A percentile compares a stretch with the other conserved stretches of the same genome.
Conservation (phyloP, 1,140 invertebrate genomes). For the Drosophila truncata region DNA sequence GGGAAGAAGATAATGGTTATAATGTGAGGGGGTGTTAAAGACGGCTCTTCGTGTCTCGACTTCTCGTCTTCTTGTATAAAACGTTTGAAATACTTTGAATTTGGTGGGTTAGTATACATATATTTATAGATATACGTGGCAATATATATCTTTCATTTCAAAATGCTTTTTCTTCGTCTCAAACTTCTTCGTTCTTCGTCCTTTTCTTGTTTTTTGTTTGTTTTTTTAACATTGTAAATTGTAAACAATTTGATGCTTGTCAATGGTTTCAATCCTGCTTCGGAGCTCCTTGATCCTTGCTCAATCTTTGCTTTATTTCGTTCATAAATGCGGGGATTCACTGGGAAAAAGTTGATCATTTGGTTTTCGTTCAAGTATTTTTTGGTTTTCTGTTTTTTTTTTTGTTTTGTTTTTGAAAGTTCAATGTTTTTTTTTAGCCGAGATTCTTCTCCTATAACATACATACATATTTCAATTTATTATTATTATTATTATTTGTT, state of each 20-base stretch:
- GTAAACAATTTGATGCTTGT: conserved; percentile 63
- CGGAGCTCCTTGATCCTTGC: conserved; percentile 4
- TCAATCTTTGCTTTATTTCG: conserved; percentile 12
- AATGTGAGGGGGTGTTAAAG: conserved; percentile 7
- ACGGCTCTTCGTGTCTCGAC: conserved; percentile 19
- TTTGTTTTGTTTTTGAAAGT: conserved; percentile 4
- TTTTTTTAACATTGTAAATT: conserved; percentile 71
- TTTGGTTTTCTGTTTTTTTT: conserved; percentile 7
- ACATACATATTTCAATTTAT: conserved; percentile 64
- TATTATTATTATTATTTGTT: conserved; percentile 58
- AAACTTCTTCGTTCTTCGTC: neutral
- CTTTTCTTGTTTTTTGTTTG: conserved; percentile 23
- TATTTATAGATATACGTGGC: conserved; percentile 82
- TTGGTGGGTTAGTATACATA: conserved; percentile 84
- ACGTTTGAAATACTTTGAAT: conserved; percentile 84
- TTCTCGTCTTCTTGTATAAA: conserved; percentile 59
- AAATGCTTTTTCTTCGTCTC: conserved; percentile 48
- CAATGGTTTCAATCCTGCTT: conserved; percentile 30
- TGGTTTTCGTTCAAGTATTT: conserved; percentile 29
- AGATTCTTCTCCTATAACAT: conserved; percentile 62
- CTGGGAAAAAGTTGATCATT: conserved; percentile 38
- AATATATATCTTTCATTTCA: conserved; percentile 72
- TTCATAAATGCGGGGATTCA: conserved; percentile 56
- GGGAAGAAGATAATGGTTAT: conserved; percentile 1
- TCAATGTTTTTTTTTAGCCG: conserved; percentile 39